Conservation (phyloP, 2,113 vertebrate genomes). For the Chunga burmeisteri region DNA sequence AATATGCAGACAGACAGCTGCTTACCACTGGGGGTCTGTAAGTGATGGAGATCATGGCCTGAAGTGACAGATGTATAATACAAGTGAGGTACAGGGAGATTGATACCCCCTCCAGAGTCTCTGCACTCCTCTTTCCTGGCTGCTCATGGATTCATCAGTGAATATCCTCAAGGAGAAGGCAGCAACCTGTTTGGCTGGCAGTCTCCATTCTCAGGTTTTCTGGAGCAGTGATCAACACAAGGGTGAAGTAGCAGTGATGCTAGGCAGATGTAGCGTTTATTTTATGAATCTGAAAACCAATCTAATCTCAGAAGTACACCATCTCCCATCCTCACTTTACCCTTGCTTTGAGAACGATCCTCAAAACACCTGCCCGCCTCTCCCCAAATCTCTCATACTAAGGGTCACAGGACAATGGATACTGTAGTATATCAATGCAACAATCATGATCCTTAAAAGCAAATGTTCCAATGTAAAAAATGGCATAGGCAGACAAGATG, state of each 20-base stretch:
- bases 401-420: not conserved
- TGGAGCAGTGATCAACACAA: not conserved
- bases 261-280: not conserved
- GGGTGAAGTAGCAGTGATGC: not conserved
- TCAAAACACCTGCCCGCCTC: not conserved
- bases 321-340: not conserved
- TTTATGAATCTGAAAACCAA: not conserved
- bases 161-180: not conserved
- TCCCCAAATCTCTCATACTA: not conserved
- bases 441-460: not conserved
- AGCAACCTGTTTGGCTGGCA: not conserved
- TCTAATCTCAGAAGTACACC: not conserved
- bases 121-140: not conserved
- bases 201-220: not conserved
- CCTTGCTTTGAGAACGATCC: not conserved
- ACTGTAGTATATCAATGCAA: not conserved
- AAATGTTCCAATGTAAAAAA: not conserved
- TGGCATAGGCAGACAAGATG: not conserved
- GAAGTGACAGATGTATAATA: slow-evolving; percentile 12
- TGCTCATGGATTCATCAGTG: not conserved
- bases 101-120: not conserved
- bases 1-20: slow-evolving; percentile 46
- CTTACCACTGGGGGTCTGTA: slow-evolving; percentile 24
- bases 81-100: not conserved
- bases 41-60: not conserved